Evolutionary conservation across 2,888 invertebrate species (phyloP).

Genomic region (Teleiodes luculella): DNA sequence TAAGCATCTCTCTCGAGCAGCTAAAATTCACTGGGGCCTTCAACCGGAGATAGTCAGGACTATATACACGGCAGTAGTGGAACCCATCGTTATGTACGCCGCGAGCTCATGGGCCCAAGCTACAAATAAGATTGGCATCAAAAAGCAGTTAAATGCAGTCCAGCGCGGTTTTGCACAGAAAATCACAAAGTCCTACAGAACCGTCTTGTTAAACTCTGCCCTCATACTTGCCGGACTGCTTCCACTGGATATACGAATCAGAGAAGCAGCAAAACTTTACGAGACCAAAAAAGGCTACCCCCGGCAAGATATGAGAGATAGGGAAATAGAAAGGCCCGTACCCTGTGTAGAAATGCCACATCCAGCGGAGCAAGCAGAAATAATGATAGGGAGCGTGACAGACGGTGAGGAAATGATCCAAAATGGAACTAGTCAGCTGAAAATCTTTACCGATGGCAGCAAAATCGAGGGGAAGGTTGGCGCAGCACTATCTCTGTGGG

Average conservation of each 20-base stretch:
- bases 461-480: not conserved
- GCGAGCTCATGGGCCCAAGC: slow-evolving; percentile 17
- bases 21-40: slow-evolving; percentile 9
- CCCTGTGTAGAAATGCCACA: not conserved
- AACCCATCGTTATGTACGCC: slow-evolving; percentile 3
- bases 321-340: slow-evolving; percentile 21
- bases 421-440: too few relatives aligned
- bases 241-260: not conserved
- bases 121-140: not conserved
- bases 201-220: slow-evolving; percentile 18
- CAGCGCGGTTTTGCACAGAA: slow-evolving; percentile 11
- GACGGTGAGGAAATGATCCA: not conserved
- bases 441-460: too few relatives aligned
- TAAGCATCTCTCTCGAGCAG: slow-evolving; percentile 9
- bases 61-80: slow-evolving; percentile 10
- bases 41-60: slow-evolving; percentile 5
- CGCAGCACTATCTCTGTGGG: not conserved
- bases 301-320: not conserved
- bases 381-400: slow-evolving; percentile 5
- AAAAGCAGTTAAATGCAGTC: not conserved
- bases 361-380: not conserved
- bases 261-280: not conserved
- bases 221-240: slow-evolving; percentile 12
- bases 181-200: slow-evolving; percentile 15
- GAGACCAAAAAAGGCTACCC: not conserved